Conservation (phyloP, 2,113 vertebrate genomes). For the Notechis scutatus region DNA sequence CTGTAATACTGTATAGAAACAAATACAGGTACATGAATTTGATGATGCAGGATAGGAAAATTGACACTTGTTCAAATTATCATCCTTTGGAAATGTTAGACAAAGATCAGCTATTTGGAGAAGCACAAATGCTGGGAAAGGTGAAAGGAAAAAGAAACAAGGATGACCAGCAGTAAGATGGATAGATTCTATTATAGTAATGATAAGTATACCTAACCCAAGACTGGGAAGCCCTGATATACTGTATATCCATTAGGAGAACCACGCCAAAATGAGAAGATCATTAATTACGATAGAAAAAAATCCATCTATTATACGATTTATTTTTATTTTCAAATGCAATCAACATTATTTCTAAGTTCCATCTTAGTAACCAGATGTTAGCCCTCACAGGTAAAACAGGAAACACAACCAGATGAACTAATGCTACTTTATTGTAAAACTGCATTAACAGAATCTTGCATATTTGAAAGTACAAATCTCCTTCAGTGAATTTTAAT, state of each 20-base stretch:
- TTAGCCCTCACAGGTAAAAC: background rate
- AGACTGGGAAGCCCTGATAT: background rate
- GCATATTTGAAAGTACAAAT: background rate
- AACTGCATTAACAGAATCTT: background rate
- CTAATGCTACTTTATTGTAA: background rate
- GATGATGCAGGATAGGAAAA: background rate
- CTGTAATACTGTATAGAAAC: background rate
- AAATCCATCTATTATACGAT: background rate
- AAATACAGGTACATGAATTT: background rate
- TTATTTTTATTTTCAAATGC: background rate
- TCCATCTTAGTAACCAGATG: background rate
- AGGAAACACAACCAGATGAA: background rate
- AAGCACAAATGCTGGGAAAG: background rate
- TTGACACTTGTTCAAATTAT: background rate
- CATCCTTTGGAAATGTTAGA: background rate
- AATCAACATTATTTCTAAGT: background rate
- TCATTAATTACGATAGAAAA: background rate
- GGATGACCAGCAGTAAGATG: background rate
- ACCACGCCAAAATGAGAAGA: background rate
- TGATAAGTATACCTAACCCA: background rate
- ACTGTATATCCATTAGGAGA: background rate
- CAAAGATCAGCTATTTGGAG: background rate
- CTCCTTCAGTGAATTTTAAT: background rate
- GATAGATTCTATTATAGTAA: background rate
- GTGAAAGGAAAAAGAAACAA: background rate